Conservation (phyloP, 2,113 vertebrate species). For the Manacus vitellinus region DNA sequence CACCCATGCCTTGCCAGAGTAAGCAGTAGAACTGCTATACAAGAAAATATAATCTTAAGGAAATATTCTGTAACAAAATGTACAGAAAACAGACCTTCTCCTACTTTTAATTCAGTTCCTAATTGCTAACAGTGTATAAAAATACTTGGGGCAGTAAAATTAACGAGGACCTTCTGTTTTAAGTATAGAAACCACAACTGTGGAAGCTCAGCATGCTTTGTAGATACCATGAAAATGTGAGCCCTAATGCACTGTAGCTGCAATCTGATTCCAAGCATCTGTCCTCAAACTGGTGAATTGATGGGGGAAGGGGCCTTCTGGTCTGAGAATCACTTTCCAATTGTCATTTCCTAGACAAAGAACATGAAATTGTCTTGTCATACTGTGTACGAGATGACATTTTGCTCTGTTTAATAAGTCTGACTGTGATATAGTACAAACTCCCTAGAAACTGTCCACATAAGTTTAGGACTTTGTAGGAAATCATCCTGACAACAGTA, state of each 20-base stretch:
- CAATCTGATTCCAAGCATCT: constrained; percentile 66
- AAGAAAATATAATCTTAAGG: background rate
- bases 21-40: background rate
- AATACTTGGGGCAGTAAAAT: constrained; percentile 34
- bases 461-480: background rate
- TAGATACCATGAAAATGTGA: constrained; percentile 41
- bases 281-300: background rate
- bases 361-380: background rate
- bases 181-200: constrained; percentile 68
- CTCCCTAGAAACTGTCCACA: background rate
- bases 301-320: constrained; percentile 22
- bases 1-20: background rate
- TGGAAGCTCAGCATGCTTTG: constrained; percentile 39
- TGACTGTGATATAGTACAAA: background rate
- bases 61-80: constrained; percentile 17
- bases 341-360: constrained; percentile 20
- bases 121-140: constrained; percentile 44
- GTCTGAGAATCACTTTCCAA: background rate
- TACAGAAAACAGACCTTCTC: constrained; percentile 22
- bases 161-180: constrained; percentile 40
- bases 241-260: background rate
- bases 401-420: background rate
- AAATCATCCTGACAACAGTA: background rate
- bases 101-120: constrained; percentile 40
- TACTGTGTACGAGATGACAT: background rate